Base-by-base conservation (phyloP, 2,113 vertebrate genomes). In the Mungos mungo region DNA sequence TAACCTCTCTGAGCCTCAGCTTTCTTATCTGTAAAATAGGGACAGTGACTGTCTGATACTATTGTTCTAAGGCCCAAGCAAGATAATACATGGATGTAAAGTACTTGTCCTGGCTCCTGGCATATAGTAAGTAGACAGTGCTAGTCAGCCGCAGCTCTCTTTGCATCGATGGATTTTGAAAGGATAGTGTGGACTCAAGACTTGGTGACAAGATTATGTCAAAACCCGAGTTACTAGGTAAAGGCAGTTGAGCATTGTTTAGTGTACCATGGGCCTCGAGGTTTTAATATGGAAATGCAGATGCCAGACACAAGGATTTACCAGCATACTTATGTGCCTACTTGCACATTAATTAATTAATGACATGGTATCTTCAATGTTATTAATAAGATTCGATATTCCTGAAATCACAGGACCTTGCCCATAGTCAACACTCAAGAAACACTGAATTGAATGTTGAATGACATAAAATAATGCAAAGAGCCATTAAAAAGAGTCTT, bases 1-100 rank as follows among this genome's bases (percentile, higher is more conserved):
- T 91, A 86, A 88, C 18, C 57, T 60, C 80, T 68, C n/a, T 69
- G 69, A 93, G 60, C n/a, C 23, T 97, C 69, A 3, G 21, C 79
- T 84, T 96, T 87, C 74, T 47, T 95, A 82, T 60, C 38, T 93
- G 85, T 80, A 82, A 84, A 95, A 33, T 23, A 77, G 35, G 25
- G 45, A 68, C 35, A 38, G 47, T 63, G 87, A 47, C 57, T 21
- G 13, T 45, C 18, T 89, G 5, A 19, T 76, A n/a, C 65, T 68
- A 35, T 84, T 77, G n/a, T 77, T 85, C 23, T 52, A 74, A 96
- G 74, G 47, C 35, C 31, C 45, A 57, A 83, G 38, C 13, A 47
- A 79, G 82, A n/a, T 77, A 77, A 88, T 54, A 84, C 4, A 10
- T 69, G 66, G 72, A 57, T 93, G 8, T 52, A 50, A 88, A 90